Evolutionary conservation across 92 coral and sea anemone species (phyloP), one percentile per base, ranked within the genome.

Genomic region (Phenganax subtilis): DNA sequence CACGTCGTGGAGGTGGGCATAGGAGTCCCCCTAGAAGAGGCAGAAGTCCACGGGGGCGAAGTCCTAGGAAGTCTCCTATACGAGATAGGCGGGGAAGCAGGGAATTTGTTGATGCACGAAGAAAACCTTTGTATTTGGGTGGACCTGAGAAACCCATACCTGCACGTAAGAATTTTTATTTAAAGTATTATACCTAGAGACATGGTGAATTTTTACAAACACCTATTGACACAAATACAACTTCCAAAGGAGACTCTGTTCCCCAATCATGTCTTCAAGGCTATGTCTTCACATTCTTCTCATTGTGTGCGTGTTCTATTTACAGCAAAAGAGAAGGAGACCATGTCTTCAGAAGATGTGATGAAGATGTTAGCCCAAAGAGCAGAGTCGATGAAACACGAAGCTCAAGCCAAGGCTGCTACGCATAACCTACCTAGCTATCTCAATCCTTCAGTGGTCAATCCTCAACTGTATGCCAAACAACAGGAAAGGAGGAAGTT

Each of bases 361-460:
- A 93, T 87, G 75, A 97, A 97, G 81, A 96, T 88, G 76, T 89
- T 96, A 47, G 93, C 99, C 2, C 88, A 91, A 11, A 96, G 93
- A 27, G 97, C 97, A 47, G 99, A 96, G 81, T 87, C 88, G 2
- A 82, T 96, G 57, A 90, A 89, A 56, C 88, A 92, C 57, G 89
- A 90, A 61, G 99, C 99, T 6, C 99, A 96, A 70, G 90, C 85
- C 14, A 90, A 87, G 10, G 99, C 99, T 2, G 83, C 93, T 17
- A 89, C 88, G 15, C 89, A 90, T 51, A 96, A 96, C 82, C 81
- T 96, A 72, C 99, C 99, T 25, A 84, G 87, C 16, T 96, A 96
- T 71, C 87, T 96, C 55, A 96, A 96, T 90, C 99, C 99, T 0
- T 87, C 99, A 55, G 97, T 96, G 25, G 99, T 96, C 11, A 96